Conservation (phyloP, 2,888 invertebrate genomes). For the Cremastinae sp. region DNA sequence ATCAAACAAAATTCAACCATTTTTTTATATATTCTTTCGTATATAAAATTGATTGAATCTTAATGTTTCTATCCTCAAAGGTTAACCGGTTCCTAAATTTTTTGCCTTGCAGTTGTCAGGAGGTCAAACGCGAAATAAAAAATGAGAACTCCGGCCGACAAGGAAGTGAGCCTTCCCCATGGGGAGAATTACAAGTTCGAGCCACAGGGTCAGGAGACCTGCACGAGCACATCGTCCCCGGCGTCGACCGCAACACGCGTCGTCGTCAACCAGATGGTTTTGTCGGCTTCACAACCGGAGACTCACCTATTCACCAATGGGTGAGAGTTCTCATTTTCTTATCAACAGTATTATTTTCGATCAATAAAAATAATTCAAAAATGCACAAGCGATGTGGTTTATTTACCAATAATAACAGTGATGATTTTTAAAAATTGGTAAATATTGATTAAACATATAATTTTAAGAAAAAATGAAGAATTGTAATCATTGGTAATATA, state of each 20-base stretch:
- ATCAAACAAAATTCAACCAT: too few relatives aligned
- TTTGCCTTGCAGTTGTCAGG: slow-evolving; percentile 22
- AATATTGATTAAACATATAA: too few relatives aligned
- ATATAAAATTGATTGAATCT: too few relatives aligned
- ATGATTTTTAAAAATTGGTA: too few relatives aligned
- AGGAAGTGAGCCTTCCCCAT: slow-evolving; percentile 72
- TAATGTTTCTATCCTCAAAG: too few relatives aligned
- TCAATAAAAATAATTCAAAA: too few relatives aligned
- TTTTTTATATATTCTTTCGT: too few relatives aligned
- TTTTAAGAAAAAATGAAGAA: too few relatives aligned
- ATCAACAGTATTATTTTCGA: slow-evolving; percentile 33
- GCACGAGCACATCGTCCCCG: slow-evolving; percentile 63
- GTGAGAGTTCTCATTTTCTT: slow-evolving; percentile 63
- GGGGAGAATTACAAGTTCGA: slow-evolving; percentile 72
- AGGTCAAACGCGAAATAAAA: slow-evolving; percentile 38
- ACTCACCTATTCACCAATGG: slow-evolving; percentile 76
- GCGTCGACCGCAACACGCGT: slow-evolving; percentile 60
- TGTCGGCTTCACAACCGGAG: slow-evolving; percentile 73
- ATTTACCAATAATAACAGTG: too few relatives aligned
- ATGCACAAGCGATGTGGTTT: slow-evolving; percentile 23
- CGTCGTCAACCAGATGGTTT: slow-evolving; percentile 70
- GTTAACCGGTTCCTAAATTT: not conserved
- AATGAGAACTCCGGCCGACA: slow-evolving; percentile 76
- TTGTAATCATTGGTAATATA: too few relatives aligned
- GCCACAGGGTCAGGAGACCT: slow-evolving; percentile 70